Evolutionary conservation across 2,888 invertebrate genomes (phyloP), one percentile per base, ranked within the genome.

Genomic region (Zygogramma bicolorata): DNA sequence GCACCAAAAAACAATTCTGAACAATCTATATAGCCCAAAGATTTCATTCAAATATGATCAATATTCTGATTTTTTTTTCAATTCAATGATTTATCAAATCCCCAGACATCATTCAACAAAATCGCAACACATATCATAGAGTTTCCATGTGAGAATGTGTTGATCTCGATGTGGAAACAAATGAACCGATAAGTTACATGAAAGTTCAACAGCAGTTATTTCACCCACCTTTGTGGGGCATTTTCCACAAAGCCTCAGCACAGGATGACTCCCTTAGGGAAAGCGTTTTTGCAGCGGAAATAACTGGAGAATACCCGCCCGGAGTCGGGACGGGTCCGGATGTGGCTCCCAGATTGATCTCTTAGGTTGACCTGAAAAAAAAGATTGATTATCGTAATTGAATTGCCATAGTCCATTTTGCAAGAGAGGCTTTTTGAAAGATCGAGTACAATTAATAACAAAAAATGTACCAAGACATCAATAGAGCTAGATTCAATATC

Each of bases 191-290:
- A 22, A 25, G 22, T 20, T 53, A 53, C 18, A 31, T 34, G 31
- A 66, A 18, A 53, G n/a, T 18, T 18, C 15, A 66, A 59, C 18
- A 15, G 58, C 13, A 20, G 22, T 3, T 8, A 10, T 38, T 18
- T 40, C 7, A 29, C 40, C 70, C 88, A 94, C 94, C 94, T 93
- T 94, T 94, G 88, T 94, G 94, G 80, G 94, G 94, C 94, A 94
- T 94, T 89, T 94, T 94, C 94, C 94, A 94, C 87, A 94, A 93
- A 82, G 93, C 92, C 86, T 93, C 92, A 80, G 92, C 91, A 90
- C 91, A 91, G 88, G 90, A 90, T 88, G 92, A 91, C 88, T 92
- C 93, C 90, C 92, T 90, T 90, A 92, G 90, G 90, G 92, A 89
- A 87, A 89, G 88, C 87, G 89, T 89, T 84, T 90, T 88, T 80